Base-by-base conservation (phyloP, 30 jellyfish, hydroid and myxozoan genomes). In the Mastigias papua region DNA sequence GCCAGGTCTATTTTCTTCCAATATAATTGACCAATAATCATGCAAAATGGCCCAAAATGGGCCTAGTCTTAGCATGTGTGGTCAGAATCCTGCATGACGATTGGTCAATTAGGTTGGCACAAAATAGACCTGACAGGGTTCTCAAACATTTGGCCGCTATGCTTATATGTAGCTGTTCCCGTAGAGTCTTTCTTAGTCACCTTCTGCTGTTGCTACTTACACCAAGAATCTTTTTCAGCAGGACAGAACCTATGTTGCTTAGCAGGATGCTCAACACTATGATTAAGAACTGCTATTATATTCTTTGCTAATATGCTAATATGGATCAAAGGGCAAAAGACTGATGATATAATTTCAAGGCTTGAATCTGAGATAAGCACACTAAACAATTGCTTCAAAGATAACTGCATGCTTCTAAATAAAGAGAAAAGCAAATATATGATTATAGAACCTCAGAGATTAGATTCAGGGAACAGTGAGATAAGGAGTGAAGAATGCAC, bases 371-470 rank as follows among this genome's bases (percentile, higher is more conserved):
- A 42, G 54, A 42, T 42, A 42, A 42, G 0, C 54, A 42, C 54
- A 42, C 54, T 42, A 42, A 42, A 42, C 13, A 4, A 15, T n/a
- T 15, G 7, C 13, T 42, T 42, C 13, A 42, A 42, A 42, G 54
- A 42, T 42, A 42, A 42, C 54, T 42, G 13, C 13, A 42, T 42
- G 54, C 54, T 42, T 42, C 54, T 42, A 42, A 42, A 42, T 42
- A n/a, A n/a, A n/a, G n/a, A n/a, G n/a, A n/a, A n/a, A n/a, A n/a
- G n/a, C n/a, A n/a, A n/a, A n/a, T n/a, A n/a, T n/a, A n/a, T n/a
- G n/a, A n/a, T n/a, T n/a, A n/a, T n/a, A n/a, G 49, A 77, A 37
- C 58, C 70, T 21, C 75, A 50, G 72, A 77, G 70, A 73, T 20
- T 46, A 77, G 30, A 25, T 48, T 48, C 54, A 50, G 88, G 72